Base-by-base conservation (phyloP, 1,140 invertebrate species). In the Platyscapa corneri region DNA sequence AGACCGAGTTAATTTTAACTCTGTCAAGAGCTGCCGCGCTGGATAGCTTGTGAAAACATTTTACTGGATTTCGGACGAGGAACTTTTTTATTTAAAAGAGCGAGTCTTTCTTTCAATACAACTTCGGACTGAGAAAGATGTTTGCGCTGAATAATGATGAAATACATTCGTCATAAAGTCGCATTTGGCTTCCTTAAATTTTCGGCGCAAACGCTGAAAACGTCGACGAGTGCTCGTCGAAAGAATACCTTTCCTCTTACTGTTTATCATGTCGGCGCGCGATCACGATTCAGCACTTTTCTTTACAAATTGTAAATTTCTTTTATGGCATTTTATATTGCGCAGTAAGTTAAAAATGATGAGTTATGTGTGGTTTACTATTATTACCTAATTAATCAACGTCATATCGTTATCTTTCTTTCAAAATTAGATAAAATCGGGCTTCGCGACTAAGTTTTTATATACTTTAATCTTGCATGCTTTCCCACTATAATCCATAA, bases 1-100 rank as follows among this genome's bases (percentile, higher is more conserved):
- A 42, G 70, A 42, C 70, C n/a, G 37, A n/a, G 70, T n/a, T 74
- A 74, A 42, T 42, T 42, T 74, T 74, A 74, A 42, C 70, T 74
- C 70, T 0, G 37, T n/a, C 8, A 12, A n/a, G 39, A n/a, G n/a
- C 37, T 42, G 7, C 6, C 7, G 18, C 60, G 18, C 37, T 27
- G 70, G 34, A 39, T 72, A 72, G 37, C 70, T 74, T 42, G 37
- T 74, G 20, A 74, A 60, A 42, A n/a, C 23, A 74, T 39, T 74
- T 74, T 5, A 42, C 20, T n/a, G 23, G 20, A 12, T 74, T 74
- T 42, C 18, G 70, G 37, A 42, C 39, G 12, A 46, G 42, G 42
- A 46, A 7, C 42, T 12, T 46, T 46, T 14, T 56, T 56, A 2
- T 56, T 20, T 20, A 56, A 56, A 10, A 27, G 10, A 27, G 10